Base-by-base conservation (phyloP, 2,797 vertebrate genomes). In the Sebastes matsubarae region DNA sequence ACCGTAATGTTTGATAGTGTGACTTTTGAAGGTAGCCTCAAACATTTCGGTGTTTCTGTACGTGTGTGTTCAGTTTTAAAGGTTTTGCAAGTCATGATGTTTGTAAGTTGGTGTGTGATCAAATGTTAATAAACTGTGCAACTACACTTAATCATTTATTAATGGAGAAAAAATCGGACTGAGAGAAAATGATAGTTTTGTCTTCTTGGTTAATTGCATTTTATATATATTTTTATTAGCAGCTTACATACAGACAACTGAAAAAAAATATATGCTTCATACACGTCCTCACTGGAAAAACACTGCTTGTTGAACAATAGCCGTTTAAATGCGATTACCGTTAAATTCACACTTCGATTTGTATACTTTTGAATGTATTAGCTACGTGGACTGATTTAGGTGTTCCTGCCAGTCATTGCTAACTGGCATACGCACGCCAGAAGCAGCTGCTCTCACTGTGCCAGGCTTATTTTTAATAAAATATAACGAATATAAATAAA, bases 51-150 rank as follows among this genome's bases (percentile, higher is more conserved):
- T 50, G 42, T 69, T 55, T 75, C 16, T 77, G 34, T 29, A 32
- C 0, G 7, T 36, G 27, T 68, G 16, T n/a, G 9, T 70, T 68
- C 16, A 61, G 6, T 59, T 76, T 46, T 70, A 11, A 75, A 52
- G 22, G 25, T 63, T 68, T 75, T 57, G 12, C 20, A 68, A 20
- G 54, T 68, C 10, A 4, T 74, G 36, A 36, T 22, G 13, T 78
- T 32, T 67, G 36, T 72, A 52, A 6, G 2, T 18, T 75, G 14
- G n/a, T 27, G 5, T 38, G 24, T 59, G 66, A 57, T 84, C 7
- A 63, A 66, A 75, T 76, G 24, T 57, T 18, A 63, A 70, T 77
- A 58, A 63, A 79, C 3, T 71, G 34, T 63, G 22, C 29, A 54
- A n/a, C 20, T n/a, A 75, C 16, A 7, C 0, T 1, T 6, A 8